Evolutionary conservation across 2,113 vertebrate genomes (phyloP).

Genomic region (Callospermophilus lateralis): DNA sequence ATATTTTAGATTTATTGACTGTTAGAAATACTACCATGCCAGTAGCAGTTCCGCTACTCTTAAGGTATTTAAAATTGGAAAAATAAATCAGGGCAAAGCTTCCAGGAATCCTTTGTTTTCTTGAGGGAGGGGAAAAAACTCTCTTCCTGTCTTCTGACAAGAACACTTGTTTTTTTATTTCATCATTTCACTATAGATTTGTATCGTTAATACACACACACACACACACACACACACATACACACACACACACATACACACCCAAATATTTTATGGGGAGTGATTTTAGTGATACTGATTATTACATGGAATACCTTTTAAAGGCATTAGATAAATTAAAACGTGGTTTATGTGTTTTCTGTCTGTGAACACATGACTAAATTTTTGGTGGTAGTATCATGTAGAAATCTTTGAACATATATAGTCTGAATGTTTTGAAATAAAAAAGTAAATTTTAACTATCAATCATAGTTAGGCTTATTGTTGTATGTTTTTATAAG

Average conservation of each 20-base stretch:
- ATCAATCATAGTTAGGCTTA: slow-evolving; percentile 14
- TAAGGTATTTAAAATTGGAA: slow-evolving; percentile 93
- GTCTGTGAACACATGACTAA: background rate
- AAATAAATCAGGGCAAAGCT: slow-evolving; percentile 91
- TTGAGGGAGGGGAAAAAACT: slow-evolving; percentile 63
- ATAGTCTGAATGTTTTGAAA: slow-evolving; percentile 42
- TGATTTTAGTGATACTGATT: slow-evolving; percentile 74
- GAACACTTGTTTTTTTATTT: slow-evolving; percentile 86
- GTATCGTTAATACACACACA: slow-evolving; percentile 77
- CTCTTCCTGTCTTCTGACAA: slow-evolving; percentile 86
- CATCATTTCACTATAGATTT: slow-evolving; percentile 87
- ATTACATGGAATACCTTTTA: slow-evolving; percentile 56
- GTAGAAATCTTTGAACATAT: background rate
- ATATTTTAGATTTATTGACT: slow-evolving; percentile 99
- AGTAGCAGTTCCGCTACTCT: slow-evolving; percentile 94
- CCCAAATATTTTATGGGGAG: slow-evolving; percentile 56
- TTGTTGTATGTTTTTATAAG: background rate
- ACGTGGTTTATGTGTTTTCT: background rate
- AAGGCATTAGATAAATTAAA: slow-evolving; percentile 19
- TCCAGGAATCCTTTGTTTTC: slow-evolving; percentile 89
- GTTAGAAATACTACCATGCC: slow-evolving; percentile 96
- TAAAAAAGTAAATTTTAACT: slow-evolving; percentile 36
- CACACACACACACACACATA: slow-evolving; percentile 67
- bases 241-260: slow-evolving; percentile 34
- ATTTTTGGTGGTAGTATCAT: background rate